These are phyloP conservation scores for Machimus rusticus DNA, from an alignment of 2,888 invertebrate genomes.

Conservation along the genomic window DNA sequence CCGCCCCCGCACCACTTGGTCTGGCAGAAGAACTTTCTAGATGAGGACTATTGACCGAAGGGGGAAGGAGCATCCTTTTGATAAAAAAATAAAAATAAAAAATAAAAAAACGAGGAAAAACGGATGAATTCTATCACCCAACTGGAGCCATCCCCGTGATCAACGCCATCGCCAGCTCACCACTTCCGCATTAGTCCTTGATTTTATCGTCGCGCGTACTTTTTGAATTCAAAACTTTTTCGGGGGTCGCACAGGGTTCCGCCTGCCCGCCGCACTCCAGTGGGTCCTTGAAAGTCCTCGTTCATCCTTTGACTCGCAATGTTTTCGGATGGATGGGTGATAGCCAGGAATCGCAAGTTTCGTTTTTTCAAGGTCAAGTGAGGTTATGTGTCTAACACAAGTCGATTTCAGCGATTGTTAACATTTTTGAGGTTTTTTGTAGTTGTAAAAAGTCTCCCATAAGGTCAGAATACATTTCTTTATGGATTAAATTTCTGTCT, in stretches of 20 bases:
- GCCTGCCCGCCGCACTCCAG: background rate
- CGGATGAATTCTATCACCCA: background rate
- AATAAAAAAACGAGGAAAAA: background rate
- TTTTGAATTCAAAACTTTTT: conserved; percentile 14
- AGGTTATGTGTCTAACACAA: background rate
- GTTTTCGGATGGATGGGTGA: background rate
- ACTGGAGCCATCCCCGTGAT: background rate
- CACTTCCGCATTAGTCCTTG: conserved; percentile 4
- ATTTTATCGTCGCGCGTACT: background rate
- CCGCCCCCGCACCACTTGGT: background rate
- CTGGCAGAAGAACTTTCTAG: conserved; percentile 19
- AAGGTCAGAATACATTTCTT: too few relatives aligned
- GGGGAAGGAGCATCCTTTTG: conserved; percentile 2
- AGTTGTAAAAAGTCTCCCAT: background rate
- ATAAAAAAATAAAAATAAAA: background rate
- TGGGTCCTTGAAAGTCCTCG: background rate
- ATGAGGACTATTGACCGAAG: conserved; percentile 16
- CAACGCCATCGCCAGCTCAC: background rate
- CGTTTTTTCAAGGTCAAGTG: background rate
- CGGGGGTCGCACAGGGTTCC: background rate
- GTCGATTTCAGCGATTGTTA: background rate
- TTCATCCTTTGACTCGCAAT: background rate
- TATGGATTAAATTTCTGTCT: too few relatives aligned
- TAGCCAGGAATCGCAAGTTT: background rate
- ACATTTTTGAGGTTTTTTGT: background rate